These are phyloP conservation scores for Drosophila ogumai DNA, from an alignment of 1,140 invertebrate genomes.

Conservation along the genomic window DNA sequence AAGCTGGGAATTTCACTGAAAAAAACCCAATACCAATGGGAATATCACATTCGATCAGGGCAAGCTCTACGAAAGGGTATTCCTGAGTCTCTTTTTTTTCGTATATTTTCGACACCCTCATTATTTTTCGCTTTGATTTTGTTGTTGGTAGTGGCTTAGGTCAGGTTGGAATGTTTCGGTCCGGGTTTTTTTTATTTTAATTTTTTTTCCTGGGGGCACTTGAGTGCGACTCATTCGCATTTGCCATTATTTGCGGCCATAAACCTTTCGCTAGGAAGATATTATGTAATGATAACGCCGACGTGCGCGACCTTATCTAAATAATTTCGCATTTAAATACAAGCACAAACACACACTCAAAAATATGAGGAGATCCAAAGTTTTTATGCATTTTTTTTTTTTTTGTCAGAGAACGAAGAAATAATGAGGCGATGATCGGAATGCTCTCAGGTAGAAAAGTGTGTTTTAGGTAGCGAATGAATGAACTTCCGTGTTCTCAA, in stretches of 20 bases:
- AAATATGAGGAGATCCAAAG: slow-evolving; percentile 8
- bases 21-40: not conserved
- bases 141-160: slow-evolving; percentile 69
- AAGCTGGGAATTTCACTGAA: not conserved
- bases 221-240: slow-evolving; percentile 51
- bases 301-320: slow-evolving; percentile 57
- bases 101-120: slow-evolving; percentile 32
- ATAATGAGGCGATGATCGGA: slow-evolving; percentile 38
- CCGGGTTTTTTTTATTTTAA: slow-evolving; percentile 15
- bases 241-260: slow-evolving; percentile 69
- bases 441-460: slow-evolving; percentile 50
- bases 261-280: slow-evolving; percentile 54
- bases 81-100: slow-evolving; percentile 17
- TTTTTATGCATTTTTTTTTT: not conserved
- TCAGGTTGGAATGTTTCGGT: slow-evolving; percentile 61
- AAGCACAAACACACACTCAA: not conserved
- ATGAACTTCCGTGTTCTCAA: slow-evolving; percentile 54
- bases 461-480: slow-evolving; percentile 44
- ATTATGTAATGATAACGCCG: slow-evolving; percentile 51
- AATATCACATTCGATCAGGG: slow-evolving; percentile 16
- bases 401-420: slow-evolving; percentile 14
- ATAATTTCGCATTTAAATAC: slow-evolving; percentile 53
- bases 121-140: slow-evolving; percentile 39
- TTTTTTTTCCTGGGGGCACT: slow-evolving; percentile 27
- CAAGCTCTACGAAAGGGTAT: slow-evolving; percentile 4